These are phyloP conservation scores for Cryptoblepharus egeriae DNA, from an alignment of 2,797 vertebrate genomes.

Conservation along the genomic window DNA sequence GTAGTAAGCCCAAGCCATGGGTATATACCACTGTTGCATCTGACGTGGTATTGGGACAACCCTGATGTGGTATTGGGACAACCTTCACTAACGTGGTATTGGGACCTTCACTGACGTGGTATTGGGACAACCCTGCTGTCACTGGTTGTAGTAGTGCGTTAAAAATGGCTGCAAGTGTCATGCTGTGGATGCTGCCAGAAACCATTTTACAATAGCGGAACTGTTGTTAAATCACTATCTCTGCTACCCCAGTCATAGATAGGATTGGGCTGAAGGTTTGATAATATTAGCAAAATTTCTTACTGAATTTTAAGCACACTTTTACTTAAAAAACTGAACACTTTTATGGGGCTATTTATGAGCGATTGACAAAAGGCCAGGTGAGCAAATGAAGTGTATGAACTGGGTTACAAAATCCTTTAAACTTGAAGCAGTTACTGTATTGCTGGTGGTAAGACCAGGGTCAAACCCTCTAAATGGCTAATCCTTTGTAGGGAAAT, in stretches of 20 bases:
- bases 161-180: too few relatives aligned
- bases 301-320: not conserved
- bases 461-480: constrained; percentile 38
- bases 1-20: not conserved
- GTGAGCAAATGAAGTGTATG: not conserved
- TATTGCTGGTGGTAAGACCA: not conserved
- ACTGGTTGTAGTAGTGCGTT: too few relatives aligned
- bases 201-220: too few relatives aligned
- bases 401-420: fast-evolving
- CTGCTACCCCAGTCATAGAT: too few relatives aligned
- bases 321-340: not conserved
- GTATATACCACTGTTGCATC: too few relatives aligned
- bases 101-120: too few relatives aligned
- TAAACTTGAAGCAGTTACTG: not conserved
- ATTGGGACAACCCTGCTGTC: too few relatives aligned
- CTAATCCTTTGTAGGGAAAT: constrained; percentile 20
- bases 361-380: not conserved
- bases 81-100: too few relatives aligned
- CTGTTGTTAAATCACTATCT: too few relatives aligned
- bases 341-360: not conserved
- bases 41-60: too few relatives aligned
- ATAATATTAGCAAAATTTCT: not conserved
- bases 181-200: too few relatives aligned
- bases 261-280: not conserved
- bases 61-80: too few relatives aligned